A percentile compares a stretch with the other conserved stretches of the same genome.
Conservation (phyloP, 2,113 vertebrate species). For the Callospermophilus lateralis region DNA sequence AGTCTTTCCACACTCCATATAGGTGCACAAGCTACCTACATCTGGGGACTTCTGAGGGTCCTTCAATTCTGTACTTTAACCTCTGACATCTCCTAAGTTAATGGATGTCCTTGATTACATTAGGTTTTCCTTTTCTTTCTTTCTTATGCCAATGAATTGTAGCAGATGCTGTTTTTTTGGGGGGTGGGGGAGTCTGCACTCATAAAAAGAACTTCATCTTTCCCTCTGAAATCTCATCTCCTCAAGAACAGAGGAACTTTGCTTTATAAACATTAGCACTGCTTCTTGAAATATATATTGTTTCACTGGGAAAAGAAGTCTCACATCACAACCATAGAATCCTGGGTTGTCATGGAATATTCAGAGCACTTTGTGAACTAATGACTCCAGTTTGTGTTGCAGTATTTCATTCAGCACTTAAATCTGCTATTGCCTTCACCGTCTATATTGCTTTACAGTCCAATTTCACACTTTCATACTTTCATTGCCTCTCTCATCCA, state of each 20-base stretch:
- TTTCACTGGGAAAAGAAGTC: conserved; percentile 15
- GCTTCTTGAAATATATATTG: conserved; percentile 6
- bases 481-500: background rate
- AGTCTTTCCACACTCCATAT: background rate
- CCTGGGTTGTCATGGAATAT: background rate
- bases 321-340: background rate
- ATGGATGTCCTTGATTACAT: background rate
- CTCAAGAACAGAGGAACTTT: background rate
- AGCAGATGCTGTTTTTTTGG: background rate
- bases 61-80: background rate
- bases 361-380: background rate
- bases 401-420: conserved; percentile 40
- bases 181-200: background rate
- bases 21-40: background rate
- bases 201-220: conserved; percentile 8
- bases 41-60: background rate
- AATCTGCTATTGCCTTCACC: conserved; percentile 14
- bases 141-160: background rate
- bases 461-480: conserved; percentile 38
- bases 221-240: background rate
- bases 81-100: background rate
- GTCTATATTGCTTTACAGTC: background rate
- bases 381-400: background rate
- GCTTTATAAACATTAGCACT: background rate
- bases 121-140: background rate